Evolutionary conservation across 2,888 invertebrate genomes (phyloP), one percentile per base, ranked within the genome.

Genomic region (Catocala fraxini): DNA sequence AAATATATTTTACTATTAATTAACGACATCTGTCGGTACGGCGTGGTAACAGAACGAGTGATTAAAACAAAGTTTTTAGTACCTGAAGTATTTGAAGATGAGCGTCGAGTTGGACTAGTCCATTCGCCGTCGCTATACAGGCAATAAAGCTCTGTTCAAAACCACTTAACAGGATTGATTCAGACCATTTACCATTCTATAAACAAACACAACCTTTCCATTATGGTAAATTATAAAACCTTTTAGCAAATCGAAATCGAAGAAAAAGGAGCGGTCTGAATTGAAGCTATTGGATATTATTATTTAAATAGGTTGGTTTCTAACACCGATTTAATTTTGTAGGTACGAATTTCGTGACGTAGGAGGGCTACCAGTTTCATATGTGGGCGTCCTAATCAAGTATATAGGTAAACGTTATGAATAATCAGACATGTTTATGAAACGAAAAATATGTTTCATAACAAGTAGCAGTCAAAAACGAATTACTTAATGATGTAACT

Each of bases 161-260:
- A 93, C 90, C 93, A 94, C 93, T 93, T 93, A 93, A 88, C 90
- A 88, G 86, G 90, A 93, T 93, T 94, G 93, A 93, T 93, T 92
- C 92, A 90, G 89, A 90, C 91, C 91, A 93, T 93, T 93, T 92
- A 91, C 92, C 89, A 93, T 92, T 93, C 91, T 92, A 92, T 90
- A 91, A 91, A 92, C 91, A 93, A 93, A 92, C 91, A 93, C 89
- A 92, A 90, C 90, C 89, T 89, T 91, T 91, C 91, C 91, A 93
- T 92, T 92, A 91, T 89, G 88, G 88, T 89, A 91, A 91, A 92
- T 91, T 92, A 92, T 91, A 91, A 92, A 92, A 91, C 91, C 91
- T 93, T 92, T 92, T 91, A 91, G 88, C 80, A 83, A 85, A 85
- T 85, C 83, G 83, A 85, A 85, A 82, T 82, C 77, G 78, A 80